Base-by-base conservation (phyloP, 2,113 vertebrate species). In the Montifringilla adamsi region DNA sequence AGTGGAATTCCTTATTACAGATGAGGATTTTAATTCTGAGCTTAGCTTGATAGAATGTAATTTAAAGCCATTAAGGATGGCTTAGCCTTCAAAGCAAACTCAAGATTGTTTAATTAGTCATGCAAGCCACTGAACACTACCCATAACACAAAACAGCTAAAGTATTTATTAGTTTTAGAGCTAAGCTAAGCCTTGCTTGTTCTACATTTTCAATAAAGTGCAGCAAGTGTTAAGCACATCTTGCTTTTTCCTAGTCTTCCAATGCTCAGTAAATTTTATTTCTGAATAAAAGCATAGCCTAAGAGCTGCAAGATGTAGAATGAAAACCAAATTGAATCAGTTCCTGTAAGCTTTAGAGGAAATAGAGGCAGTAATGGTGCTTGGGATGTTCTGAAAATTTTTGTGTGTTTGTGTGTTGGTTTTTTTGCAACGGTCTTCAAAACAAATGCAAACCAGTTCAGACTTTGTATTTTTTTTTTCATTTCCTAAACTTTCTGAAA, bases 81-180 rank as follows among this genome's bases (percentile, higher is more conserved):
- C 93, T 98, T 96, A 96, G 90, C 60, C 95, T 98, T 98, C 97
- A 98, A 97, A 98, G 96, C 86, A 97, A 97, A 95, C 80, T 83
- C 92, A 90, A 94, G 94, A 97, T 96, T 95, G 95, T 97, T 97
- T 97, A 97, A 97, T 97, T 97, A 97, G 97, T 97, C 95, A 96
- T 96, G 96, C 92, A 97, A 97, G 84, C 75, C 78, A 66, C 85
- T 95, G 96, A 96, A 79, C 2, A 24, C 87, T 97, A 95, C 93
- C 97, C 88, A 89, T 97, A 96, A 90, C 77, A 79, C 44, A 91
- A 94, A 95, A 94, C 86, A 93, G 94, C 77, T 86, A 86, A 96
- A 95, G 88, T 96, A 95, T 96, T 97, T 97, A 94, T 97, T 98
- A 91, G 92, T 95, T 98, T 97, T 96, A 81, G 87, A 95, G 92